phyloP scores from a whole-genome alignment of 2,113 vertebrate genomes.

The Dicentrarchus labrax region DNA sequence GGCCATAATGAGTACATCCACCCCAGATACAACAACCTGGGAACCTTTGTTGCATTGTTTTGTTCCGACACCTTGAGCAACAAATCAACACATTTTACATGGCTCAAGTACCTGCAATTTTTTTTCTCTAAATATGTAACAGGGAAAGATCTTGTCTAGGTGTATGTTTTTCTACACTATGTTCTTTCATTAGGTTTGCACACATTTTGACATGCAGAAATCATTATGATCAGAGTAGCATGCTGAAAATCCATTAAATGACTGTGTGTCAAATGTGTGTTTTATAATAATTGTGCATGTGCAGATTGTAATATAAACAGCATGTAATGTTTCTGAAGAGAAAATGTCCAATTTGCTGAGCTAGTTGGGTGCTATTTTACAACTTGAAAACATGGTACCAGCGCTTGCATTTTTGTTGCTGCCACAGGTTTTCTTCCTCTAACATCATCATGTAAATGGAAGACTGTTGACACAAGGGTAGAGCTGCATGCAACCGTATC shows the following conservation, averaged over 20 bases:
- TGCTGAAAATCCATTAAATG: constrained; percentile 24
- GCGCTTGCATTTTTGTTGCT: background rate
- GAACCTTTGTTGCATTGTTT: constrained; percentile 84
- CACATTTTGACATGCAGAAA: constrained; percentile 46
- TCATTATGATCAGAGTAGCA: constrained; percentile 51
- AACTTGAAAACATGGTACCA: constrained; percentile 4
- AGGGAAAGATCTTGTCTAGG: constrained; percentile 44
- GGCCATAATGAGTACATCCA: constrained; percentile 87
- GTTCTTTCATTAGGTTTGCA: constrained; percentile 70
- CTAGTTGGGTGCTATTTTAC: constrained; percentile 21
- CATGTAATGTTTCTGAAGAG: background rate
- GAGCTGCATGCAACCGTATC: constrained; percentile 42
- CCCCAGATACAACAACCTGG: constrained; percentile 79
- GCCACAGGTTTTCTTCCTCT: constrained; percentile 22
- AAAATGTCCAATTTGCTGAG: constrained; percentile 12
- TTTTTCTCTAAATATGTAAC: constrained; percentile 62
- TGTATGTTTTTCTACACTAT: constrained; percentile 44
- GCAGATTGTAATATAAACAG: background rate
- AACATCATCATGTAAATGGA: constrained; percentile 3
- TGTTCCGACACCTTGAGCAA: constrained; percentile 79
- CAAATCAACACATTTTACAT: constrained; percentile 77
- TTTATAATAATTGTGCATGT: constrained; percentile 12
- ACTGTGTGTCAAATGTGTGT: constrained; percentile 8
- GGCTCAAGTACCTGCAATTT: constrained; percentile 67
- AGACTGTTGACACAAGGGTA: constrained; percentile 31